Evolutionary conservation across 2,888 invertebrate genomes (phyloP), one percentile per base, ranked within the genome.

Genomic region (Peribatodes rhomboidaria): DNA sequence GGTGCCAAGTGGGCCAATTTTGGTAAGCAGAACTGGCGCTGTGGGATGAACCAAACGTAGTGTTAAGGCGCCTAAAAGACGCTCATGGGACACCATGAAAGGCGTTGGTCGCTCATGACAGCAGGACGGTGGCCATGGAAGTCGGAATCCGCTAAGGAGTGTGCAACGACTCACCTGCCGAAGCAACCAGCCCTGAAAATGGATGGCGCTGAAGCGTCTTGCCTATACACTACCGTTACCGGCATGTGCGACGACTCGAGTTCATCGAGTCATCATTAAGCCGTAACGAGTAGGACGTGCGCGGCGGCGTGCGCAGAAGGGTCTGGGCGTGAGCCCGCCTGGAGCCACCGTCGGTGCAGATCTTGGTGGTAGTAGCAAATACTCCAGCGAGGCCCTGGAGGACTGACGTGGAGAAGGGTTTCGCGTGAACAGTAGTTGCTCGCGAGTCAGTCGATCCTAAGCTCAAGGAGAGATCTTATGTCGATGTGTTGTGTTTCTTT

Each of bases 11-110:
- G 95, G 95, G 95, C 95, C 95, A 95, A 86, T 95, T 95, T 95
- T 95, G 95, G 95, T 95, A 95, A 95, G 95, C 95, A 96, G 95
- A 96, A 96, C 95, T 96, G 95, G 95, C 94, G 95, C 94, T 96
- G 95, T 94, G 95, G 95, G 95, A 95, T 96, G 95, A 95, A 96
- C 95, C 95, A 94, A 95, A 95, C 94, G 94, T 89, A 87, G 93
- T 94, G 95, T 94, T 95, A 95, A 95, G 94, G 95, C 93, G 95
- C 94, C 94, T 82, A 90, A 94, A 88, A 89, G 91, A 94, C 94
- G 94, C 94, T 83, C 77, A 84, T n/a, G 75, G 72, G 81, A 76
- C 77, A 71, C 75, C 78, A 77, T n/a, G 76, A 95, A 95, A 63
- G 72, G 63, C 68, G 72, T 66, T 70, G 54, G 64, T 65, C 49